phyloP scores from a whole-genome alignment of 2,113 vertebrate species.

The Varanus komodoensis region DNA sequence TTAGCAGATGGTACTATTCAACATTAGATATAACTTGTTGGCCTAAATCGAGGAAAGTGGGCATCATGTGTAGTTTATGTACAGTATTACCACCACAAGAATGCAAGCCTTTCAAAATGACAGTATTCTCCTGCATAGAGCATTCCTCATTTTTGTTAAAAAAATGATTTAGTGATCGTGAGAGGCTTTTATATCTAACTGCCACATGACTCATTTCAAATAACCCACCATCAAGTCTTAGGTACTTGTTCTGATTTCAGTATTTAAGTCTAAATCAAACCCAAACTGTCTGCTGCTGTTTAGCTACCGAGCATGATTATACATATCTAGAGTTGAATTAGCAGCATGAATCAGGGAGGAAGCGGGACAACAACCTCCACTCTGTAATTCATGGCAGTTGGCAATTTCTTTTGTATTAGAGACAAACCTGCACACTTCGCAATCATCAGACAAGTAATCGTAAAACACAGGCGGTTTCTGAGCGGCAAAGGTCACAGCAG shows the following conservation, averaged over 20 bases:
- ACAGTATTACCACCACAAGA: neutral
- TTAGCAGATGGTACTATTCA: neutral
- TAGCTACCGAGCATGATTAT: conserved; percentile 28
- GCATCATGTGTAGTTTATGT: conserved; percentile 40
- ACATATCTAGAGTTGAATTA: conserved; percentile 1
- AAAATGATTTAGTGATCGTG: neutral
- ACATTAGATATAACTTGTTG: conserved; percentile 19
- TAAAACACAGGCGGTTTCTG: conserved; percentile 68
- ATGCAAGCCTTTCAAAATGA: neutral
- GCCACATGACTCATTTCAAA: neutral
- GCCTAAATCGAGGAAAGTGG: conserved; percentile 37
- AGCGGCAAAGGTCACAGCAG: conserved; percentile 34
- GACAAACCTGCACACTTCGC: conserved; percentile 94
- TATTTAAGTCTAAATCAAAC: neutral
- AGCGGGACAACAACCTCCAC: neutral
- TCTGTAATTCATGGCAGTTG: neutral
- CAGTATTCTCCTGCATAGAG: neutral
- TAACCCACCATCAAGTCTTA: conserved; percentile 15
- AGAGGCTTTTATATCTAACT: neutral
- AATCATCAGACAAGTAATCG: conserved; percentile 83
- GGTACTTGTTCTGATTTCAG: conserved; percentile 7
- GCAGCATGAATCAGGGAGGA: conserved; percentile 35
- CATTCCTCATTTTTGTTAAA: fast-evolving
- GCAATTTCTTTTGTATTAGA: conserved; percentile 36
- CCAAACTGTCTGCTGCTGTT: conserved; percentile 5